A percentile compares a stretch with the other conserved stretches of the same genome.
Conservation (phyloP, 2,888 invertebrate species). For the Rhingia campestris region DNA sequence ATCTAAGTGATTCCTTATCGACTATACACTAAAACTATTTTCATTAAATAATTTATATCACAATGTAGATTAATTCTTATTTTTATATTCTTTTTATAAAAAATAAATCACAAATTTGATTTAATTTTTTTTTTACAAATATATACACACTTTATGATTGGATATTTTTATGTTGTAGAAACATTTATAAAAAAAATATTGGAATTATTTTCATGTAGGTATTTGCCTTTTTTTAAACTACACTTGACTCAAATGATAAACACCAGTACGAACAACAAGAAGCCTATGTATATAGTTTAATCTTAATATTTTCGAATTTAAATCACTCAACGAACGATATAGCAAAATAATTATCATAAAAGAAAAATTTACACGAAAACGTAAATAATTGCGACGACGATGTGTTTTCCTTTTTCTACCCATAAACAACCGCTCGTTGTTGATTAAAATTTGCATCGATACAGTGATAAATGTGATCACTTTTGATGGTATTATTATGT, state of each 20-base stretch:
- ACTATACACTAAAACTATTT: slow-evolving; percentile 49
- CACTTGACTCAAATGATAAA: slow-evolving; percentile 26
- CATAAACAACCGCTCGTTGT: slow-evolving; percentile 80
- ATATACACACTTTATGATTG: slow-evolving; percentile 26
- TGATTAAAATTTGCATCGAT: slow-evolving; percentile 73
- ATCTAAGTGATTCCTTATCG: slow-evolving; percentile 57
- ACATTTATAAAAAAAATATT: slow-evolving; percentile 14
- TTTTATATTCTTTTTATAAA: slow-evolving; percentile 32
- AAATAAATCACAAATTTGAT: slow-evolving; percentile 28
- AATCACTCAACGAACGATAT: slow-evolving; percentile 68
- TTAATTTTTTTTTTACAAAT: slow-evolving; percentile 12
- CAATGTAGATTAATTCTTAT: slow-evolving; percentile 44
- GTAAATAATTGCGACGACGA: slow-evolving; percentile 83
- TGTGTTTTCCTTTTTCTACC: slow-evolving; percentile 82
- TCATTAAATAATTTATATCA: slow-evolving; percentile 60
- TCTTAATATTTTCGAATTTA: slow-evolving; percentile 58
- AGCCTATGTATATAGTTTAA: slow-evolving; percentile 22
- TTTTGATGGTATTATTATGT: slow-evolving; percentile 13
- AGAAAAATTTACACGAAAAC: slow-evolving; percentile 79
- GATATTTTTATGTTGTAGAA: neutral
- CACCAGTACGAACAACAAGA: slow-evolving; percentile 1
- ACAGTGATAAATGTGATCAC: slow-evolving; percentile 45
- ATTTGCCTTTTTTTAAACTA: slow-evolving; percentile 30
- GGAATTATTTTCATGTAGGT: slow-evolving; percentile 2
- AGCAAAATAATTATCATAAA: slow-evolving; percentile 72